Conservation (phyloP, 1,140 invertebrate species). For the Colletes latitarsis region DNA sequence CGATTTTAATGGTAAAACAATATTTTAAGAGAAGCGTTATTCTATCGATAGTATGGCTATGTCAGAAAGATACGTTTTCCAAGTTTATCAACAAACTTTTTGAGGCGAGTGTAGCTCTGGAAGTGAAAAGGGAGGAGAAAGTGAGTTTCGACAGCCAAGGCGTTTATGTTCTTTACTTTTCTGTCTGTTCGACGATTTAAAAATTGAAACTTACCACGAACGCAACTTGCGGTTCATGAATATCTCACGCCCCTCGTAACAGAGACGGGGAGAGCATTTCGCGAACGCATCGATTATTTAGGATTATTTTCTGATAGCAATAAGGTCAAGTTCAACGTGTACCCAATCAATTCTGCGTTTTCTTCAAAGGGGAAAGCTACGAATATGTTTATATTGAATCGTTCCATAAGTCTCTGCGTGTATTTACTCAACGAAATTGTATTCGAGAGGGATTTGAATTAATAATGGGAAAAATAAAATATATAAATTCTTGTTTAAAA, state of each 20-base stretch:
- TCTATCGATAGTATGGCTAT: no score
- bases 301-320: neutral
- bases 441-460: no score
- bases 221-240: constrained; percentile 39
- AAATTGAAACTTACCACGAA: constrained; percentile 46
- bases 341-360: no score
- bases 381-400: no score
- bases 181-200: constrained; percentile 28
- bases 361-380: no score
- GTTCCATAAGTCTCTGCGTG: no score
- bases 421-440: no score
- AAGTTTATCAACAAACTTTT: neutral
- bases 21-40: no score
- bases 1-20: no score
- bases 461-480: no score
- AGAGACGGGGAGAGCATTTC: neutral
- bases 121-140: neutral
- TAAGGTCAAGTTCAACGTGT: constrained; percentile 2
- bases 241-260: neutral
- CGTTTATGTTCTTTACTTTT: constrained; percentile 39
- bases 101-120: neutral
- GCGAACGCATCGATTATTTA: constrained; percentile 11
- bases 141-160: constrained; percentile 19
- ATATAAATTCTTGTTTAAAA: no score
- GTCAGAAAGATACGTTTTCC: no score